phyloP scores from a whole-genome alignment of 1,140 invertebrate genomes.

The Macrocentrus cingulum region DNA sequence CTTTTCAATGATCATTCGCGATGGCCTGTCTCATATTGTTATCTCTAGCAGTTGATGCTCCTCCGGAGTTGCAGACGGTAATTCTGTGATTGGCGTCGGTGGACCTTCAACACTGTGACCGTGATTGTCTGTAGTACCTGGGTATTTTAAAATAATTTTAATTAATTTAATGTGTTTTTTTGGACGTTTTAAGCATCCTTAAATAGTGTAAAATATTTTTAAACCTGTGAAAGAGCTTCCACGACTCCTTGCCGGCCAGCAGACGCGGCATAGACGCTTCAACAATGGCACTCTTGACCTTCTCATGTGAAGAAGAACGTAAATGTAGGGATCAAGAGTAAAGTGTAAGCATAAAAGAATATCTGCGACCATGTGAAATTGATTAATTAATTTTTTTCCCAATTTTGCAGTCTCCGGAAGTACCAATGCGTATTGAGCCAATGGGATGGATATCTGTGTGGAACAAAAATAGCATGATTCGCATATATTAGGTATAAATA shows the following conservation, averaged over 20 bases:
- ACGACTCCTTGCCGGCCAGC: slow-evolving; percentile 47
- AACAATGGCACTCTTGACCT: slow-evolving; percentile 46
- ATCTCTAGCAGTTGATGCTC: slow-evolving; percentile 31
- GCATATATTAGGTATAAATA: not conserved
- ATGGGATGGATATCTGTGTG: slow-evolving; percentile 69
- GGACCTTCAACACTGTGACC: slow-evolving; percentile 48
- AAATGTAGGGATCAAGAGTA: slow-evolving; percentile 78
- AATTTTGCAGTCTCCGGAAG: slow-evolving; percentile 31
- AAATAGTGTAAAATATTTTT: too few relatives aligned
- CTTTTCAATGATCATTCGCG: slow-evolving; percentile 9
- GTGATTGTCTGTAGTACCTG: slow-evolving; percentile 49
- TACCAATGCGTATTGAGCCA: slow-evolving; percentile 60
- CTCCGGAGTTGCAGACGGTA: slow-evolving; percentile 51
- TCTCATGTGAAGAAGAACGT: slow-evolving; percentile 68
- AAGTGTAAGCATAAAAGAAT: slow-evolving; percentile 80
- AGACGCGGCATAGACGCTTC: slow-evolving; percentile 49
- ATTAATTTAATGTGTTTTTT: too few relatives aligned
- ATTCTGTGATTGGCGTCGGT: slow-evolving; percentile 54
- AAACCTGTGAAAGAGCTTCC: slow-evolving; percentile 50
- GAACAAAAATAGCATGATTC: slow-evolving; percentile 6
- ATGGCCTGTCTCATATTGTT: not conserved
- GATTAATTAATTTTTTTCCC: slow-evolving; percentile 38
- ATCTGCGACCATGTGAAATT: slow-evolving; percentile 68
- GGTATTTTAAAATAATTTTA: slow-evolving; percentile 24
- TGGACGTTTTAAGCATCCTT: too few relatives aligned